Percentiles rank a stretch among this genome's conserved stretches.
Conservation (phyloP, 2,113 vertebrate genomes). For the Chitala chitala region DNA sequence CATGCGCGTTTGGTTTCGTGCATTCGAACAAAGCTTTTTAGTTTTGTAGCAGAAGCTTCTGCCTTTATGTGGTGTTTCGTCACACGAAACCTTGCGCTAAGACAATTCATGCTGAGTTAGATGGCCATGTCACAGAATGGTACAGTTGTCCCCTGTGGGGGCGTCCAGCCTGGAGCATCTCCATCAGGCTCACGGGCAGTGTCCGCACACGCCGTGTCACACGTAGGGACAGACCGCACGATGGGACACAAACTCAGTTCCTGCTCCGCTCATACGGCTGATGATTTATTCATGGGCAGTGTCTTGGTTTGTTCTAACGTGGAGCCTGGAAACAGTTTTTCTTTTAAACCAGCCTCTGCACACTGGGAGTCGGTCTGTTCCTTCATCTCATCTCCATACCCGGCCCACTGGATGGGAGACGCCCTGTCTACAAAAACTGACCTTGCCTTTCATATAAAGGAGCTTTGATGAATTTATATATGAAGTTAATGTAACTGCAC, state of each 20-base stretch:
- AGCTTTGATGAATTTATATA: not conserved
- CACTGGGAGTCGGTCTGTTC: not conserved
- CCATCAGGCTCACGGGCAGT: not conserved
- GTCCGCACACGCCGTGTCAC: not conserved
- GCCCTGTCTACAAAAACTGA: not conserved
- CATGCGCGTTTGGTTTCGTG: not conserved
- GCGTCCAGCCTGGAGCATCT: not conserved
- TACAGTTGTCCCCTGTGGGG: no score
- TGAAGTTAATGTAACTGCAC: not conserved
- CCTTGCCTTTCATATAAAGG: not conserved
- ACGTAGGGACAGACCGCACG: not conserved
- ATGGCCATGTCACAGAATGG: no score
- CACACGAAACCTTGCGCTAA: not conserved
- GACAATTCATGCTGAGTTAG: not conserved
- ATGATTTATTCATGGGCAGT: constrained; percentile 33
- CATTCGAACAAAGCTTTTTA: not conserved
- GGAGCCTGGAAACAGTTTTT: constrained; percentile 5
- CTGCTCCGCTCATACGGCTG: constrained; percentile 16
- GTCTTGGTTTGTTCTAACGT: constrained; percentile 19
- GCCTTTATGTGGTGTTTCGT: not conserved
- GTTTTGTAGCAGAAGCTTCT: not conserved
- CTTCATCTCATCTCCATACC: not conserved
- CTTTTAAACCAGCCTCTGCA: constrained; percentile 13
- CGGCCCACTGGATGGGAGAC: not conserved
- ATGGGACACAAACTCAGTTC: no score